These are phyloP conservation scores for Trachemys scripta DNA, from an alignment of 2,113 vertebrate species.

Conservation along the genomic window DNA sequence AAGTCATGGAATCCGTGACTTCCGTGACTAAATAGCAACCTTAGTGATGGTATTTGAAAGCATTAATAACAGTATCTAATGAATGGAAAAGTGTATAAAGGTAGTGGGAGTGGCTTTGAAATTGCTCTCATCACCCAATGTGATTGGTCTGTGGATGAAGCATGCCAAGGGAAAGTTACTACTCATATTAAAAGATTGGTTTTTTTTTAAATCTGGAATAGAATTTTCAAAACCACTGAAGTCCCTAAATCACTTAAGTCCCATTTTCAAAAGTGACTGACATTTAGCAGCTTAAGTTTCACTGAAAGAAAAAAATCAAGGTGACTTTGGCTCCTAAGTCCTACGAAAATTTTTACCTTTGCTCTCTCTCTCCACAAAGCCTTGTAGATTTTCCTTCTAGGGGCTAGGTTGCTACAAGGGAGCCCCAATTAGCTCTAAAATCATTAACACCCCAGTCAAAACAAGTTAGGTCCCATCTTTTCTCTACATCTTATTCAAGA, in stretches of 20 bases:
- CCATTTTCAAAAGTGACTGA: too few species aligned
- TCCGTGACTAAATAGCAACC: too few species aligned
- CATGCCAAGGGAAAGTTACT: not conserved
- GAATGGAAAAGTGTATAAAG: not conserved
- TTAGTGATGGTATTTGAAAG: not conserved
- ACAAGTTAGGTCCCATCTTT: not conserved
- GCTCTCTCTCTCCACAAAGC: not conserved
- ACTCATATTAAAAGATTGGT: too few species aligned
- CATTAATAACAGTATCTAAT: not conserved
- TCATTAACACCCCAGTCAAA: too few species aligned
- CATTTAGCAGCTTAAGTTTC: not conserved
- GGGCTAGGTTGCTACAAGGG: too few species aligned
- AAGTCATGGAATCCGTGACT: too few species aligned
- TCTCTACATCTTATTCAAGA: not conserved
- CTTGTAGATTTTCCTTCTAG: too few species aligned
- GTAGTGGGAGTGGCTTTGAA: not conserved
- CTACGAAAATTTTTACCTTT: too few species aligned
- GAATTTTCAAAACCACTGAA: too few species aligned
- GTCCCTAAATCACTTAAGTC: too few species aligned
- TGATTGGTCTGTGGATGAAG: not conserved
- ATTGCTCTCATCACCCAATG: not conserved
- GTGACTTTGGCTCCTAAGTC: not conserved
- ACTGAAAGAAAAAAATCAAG: accelerated
- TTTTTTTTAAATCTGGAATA: too few species aligned
- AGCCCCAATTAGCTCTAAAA: too few species aligned